Conservation (phyloP, 1,140 invertebrate species). For the Drosophila ogumai region DNA sequence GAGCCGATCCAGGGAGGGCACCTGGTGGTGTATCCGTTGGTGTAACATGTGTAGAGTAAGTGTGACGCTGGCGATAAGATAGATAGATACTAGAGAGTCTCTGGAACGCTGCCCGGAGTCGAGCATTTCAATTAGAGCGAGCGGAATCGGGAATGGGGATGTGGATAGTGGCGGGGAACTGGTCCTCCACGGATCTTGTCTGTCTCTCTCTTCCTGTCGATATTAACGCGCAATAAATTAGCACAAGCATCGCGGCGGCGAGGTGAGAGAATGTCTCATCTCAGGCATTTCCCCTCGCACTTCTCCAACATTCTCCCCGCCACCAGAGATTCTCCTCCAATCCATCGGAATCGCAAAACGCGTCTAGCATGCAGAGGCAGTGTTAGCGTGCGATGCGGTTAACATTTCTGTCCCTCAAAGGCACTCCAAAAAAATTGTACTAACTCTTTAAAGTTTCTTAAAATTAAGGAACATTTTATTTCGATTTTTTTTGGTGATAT, state of each 20-base stretch:
- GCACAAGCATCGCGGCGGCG: conserved; percentile 63
- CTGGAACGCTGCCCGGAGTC: conserved; percentile 5
- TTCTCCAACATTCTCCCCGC: background rate
- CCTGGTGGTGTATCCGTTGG: conserved; percentile 26
- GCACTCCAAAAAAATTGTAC: background rate
- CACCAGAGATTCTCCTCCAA: conserved; percentile 14
- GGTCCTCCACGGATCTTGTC: conserved; percentile 9
- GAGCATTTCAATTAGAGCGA: conserved; percentile 72
- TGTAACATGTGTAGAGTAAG: conserved; percentile 53
- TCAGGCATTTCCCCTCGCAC: background rate
- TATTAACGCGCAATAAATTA: conserved; percentile 85
- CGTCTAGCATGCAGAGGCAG: conserved; percentile 66
- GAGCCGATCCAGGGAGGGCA: conserved; percentile 4
- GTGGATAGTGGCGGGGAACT: background rate
- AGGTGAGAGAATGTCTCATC: conserved; percentile 66
- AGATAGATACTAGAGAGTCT: conserved; percentile 17
- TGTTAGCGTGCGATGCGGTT: conserved; percentile 52
- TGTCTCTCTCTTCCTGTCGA: conserved; percentile 67
- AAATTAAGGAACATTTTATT: background rate
- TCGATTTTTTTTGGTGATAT: rapidly evolving
- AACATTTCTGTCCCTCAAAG: conserved; percentile 4
- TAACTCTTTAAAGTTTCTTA: rapidly evolving
- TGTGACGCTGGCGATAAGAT: conserved; percentile 72
- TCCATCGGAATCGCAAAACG: conserved; percentile 35
- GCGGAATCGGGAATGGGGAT: background rate